These are phyloP conservation scores for Thunnus albacares DNA, from an alignment of 2,797 vertebrate species.

Conservation along the genomic window DNA sequence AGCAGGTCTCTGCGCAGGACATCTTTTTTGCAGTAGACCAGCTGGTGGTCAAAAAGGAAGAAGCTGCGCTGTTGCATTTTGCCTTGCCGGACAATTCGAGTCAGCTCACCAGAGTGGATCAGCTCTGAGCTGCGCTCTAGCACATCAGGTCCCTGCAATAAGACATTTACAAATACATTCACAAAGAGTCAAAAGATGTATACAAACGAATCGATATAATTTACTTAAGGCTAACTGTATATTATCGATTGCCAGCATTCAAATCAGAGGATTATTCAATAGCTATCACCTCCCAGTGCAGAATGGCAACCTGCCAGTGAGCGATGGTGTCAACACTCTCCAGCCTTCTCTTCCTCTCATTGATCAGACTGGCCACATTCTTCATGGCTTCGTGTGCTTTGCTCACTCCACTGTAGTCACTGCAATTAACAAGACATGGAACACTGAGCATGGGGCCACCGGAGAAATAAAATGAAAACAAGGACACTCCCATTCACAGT, in stretches of 20 bases:
- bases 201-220: background rate
- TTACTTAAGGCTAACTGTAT: background rate
- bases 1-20: slow-evolving; percentile 95
- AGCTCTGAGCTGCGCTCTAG: slow-evolving; percentile 94
- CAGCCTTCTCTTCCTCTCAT: slow-evolving; percentile 94
- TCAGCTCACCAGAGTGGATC: slow-evolving; percentile 96
- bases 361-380: slow-evolving; percentile 97
- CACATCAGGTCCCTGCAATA: slow-evolving; percentile 79
- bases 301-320: slow-evolving; percentile 95
- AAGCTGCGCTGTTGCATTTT: slow-evolving; percentile 96
- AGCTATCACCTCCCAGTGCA: slow-evolving; percentile 93
- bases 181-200: background rate
- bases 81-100: slow-evolving; percentile 90
- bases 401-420: slow-evolving; percentile 92
- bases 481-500: slow-evolving; percentile 4
- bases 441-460: background rate
- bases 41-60: slow-evolving; percentile 98
- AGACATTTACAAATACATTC: slow-evolving; percentile 6
- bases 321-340: slow-evolving; percentile 98
- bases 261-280: background rate
- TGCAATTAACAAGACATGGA: slow-evolving; percentile 73
- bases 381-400: slow-evolving; percentile 96
- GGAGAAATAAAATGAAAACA: background rate
- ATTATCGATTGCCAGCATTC: background rate
- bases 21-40: slow-evolving; percentile 97